Base-by-base conservation (phyloP, 2,888 invertebrate genomes). In the Drosophila imparisetae region DNA sequence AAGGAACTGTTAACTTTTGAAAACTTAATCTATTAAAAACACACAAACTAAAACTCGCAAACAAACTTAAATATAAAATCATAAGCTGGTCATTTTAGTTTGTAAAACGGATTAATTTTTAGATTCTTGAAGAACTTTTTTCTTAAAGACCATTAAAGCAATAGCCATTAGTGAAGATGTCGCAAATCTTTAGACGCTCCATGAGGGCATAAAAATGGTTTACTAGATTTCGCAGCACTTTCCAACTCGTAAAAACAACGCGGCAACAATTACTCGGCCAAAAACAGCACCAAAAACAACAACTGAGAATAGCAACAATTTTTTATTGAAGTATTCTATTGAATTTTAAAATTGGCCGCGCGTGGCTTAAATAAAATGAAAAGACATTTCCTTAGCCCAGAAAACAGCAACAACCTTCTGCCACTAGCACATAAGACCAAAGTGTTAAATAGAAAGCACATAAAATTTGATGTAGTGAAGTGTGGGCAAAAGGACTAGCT, bases 401-500 rank as follows among this genome's bases (percentile, higher is more conserved):
- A 21, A 34, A 53, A 54, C 54, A 49, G 4, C 5, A 29, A 11
- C 13, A 50, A 30, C 24, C 34, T 21, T 15, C 32, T 11, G 57
- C 66, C 36, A 34, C 54, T 40, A 18, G 34, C 30, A 36, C 66
- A 58, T 45, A 59, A 48, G 36, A 64, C 27, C 66, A 72, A 78
- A 73, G 83, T 78, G 83, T 85, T 84, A 82, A 85, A 86, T 85
- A 85, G 83, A 86, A 85, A 83, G 74, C 73, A 78, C 83, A 85
- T 84, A 83, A 85, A 83, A 84, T 81, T 85, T 81, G 76, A 85
- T 85, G 72, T 61, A 68, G 76, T 50, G 50, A 59, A 60, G 64
- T 13, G 64, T 27, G 52, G 18, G 24, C 24, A 49, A 13, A 21
- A 36, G 50, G 54, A 52, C 32, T 59, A 27, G n/a, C 45, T 45